Evolutionary conservation across 2,888 invertebrate genomes (phyloP).

Genomic region (Eubasilissa splendida): DNA sequence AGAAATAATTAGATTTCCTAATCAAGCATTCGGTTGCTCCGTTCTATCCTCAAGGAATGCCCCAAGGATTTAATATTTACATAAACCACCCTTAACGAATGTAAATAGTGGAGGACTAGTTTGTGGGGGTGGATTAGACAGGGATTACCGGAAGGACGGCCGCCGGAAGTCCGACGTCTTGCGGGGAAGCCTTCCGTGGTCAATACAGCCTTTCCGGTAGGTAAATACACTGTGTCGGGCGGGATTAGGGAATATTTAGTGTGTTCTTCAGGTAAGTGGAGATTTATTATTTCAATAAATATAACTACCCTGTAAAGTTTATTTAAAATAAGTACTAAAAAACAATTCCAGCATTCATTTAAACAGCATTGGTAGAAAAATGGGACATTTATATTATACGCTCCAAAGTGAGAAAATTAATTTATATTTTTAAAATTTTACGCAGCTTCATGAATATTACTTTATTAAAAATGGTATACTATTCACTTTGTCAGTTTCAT

Average conservation of each 20-base stretch:
- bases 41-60: slow-evolving; percentile 48
- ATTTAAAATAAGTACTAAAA: no score
- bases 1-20: slow-evolving; percentile 30
- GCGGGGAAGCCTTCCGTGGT: slow-evolving; percentile 45
- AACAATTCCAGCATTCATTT: no score
- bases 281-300: background rate
- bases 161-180: slow-evolving; percentile 47
- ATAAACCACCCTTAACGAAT: slow-evolving; percentile 54
- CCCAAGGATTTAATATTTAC: slow-evolving; percentile 53
- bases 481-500: no score
- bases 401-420: no score
- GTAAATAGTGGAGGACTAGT: slow-evolving; percentile 53
- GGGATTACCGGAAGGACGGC: slow-evolving; percentile 47
- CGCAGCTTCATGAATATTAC: no score
- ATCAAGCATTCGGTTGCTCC: slow-evolving; percentile 31
- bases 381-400: no score
- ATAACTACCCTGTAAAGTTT: no score
- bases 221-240: slow-evolving; percentile 27
- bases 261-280: slow-evolving; percentile 25
- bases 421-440: no score
- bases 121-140: slow-evolving; percentile 43
- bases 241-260: slow-evolving; percentile 39
- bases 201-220: slow-evolving; percentile 43
- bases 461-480: no score
- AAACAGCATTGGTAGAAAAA: no score